Conservation (phyloP, 2,797 vertebrate genomes). For the Heliangelus exortis region DNA sequence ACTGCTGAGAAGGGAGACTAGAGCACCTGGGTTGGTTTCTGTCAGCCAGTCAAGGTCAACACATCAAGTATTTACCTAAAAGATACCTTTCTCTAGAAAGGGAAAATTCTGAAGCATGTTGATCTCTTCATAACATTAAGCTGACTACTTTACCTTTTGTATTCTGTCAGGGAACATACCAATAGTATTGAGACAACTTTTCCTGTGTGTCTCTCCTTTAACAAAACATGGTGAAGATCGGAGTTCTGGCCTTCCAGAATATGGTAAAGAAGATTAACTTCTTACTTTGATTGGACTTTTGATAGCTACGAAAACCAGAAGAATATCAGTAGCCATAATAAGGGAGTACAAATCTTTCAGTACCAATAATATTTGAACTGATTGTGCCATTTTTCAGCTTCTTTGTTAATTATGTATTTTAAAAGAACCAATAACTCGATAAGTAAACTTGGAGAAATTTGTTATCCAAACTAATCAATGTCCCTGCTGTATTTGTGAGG, state of each 20-base stretch:
- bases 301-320: background rate
- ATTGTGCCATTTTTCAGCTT: background rate
- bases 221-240: background rate
- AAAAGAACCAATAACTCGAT: background rate
- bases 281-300: background rate
- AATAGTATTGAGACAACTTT: background rate
- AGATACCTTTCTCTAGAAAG: background rate
- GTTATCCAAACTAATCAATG: background rate
- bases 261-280: background rate
- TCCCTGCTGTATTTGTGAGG: background rate
- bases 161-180: background rate
- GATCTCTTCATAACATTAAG: background rate
- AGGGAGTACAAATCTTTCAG: background rate
- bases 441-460: background rate
- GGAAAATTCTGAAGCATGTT: background rate
- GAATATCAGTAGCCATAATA: background rate
- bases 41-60: background rate
- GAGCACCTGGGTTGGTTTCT: background rate
- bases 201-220: background rate
- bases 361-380: background rate
- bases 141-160: background rate
- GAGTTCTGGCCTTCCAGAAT: background rate
- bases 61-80: background rate
- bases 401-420: background rate
- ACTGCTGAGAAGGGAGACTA: background rate